phyloP scores from a whole-genome alignment of 2,797 vertebrate genomes.

The Bufotes viridis region DNA sequence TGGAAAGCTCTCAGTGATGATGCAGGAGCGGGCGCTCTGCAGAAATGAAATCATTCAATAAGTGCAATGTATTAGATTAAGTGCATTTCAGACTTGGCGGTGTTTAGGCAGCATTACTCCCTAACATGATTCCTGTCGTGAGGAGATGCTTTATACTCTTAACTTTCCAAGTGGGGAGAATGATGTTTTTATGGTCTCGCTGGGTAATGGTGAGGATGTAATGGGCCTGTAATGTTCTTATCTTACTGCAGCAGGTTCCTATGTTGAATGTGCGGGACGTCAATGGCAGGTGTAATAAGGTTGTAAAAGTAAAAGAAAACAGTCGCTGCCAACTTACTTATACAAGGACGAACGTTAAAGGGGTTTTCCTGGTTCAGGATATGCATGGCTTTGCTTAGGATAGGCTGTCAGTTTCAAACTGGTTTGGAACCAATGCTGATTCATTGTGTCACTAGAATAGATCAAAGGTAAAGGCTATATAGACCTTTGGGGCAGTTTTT shows the following conservation, averaged over 20 bases:
- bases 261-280: background rate
- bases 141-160: slow-evolving; percentile 31
- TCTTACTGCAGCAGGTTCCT: background rate
- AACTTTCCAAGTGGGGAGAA: slow-evolving; percentile 16
- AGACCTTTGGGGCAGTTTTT: no score
- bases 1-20: slow-evolving; percentile 45
- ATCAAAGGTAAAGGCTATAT: no score
- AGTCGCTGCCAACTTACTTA: background rate
- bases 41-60: slow-evolving; percentile 52
- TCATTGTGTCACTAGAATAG: no score
- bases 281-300: background rate
- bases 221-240: slow-evolving; percentile 2
- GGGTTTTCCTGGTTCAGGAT: no score
- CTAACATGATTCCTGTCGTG: slow-evolving; percentile 31
- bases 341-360: no score
- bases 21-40: slow-evolving; percentile 45
- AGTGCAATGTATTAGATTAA: slow-evolving; percentile 55
- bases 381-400: no score
- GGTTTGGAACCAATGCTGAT: no score
- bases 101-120: slow-evolving; percentile 45
- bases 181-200: slow-evolving; percentile 11
- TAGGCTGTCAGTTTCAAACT: no score
- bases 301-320: background rate
- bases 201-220: slow-evolving; percentile 34
- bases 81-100: slow-evolving; percentile 42